These are phyloP conservation scores for Paedocypris sp. DNA, from an alignment of 2,113 vertebrate species.

Conservation along the genomic window DNA sequence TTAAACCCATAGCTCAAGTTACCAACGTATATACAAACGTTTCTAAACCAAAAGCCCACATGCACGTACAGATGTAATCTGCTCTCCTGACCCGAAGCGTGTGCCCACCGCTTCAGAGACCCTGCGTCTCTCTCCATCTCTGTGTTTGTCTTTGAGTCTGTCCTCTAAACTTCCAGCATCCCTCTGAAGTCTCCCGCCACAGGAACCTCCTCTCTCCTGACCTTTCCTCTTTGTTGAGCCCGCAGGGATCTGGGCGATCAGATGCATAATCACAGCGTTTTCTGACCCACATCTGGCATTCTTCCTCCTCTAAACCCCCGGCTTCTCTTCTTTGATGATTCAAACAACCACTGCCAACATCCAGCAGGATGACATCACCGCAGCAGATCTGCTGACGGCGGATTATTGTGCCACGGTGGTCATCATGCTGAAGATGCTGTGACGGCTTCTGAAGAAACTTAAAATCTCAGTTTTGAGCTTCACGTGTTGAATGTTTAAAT, in stretches of 20 bases:
- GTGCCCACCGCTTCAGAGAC: no score
- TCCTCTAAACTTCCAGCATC: conserved; percentile 23
- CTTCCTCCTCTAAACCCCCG: neutral
- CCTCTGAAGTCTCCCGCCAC: conserved; percentile 14
- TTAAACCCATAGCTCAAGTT: no score
- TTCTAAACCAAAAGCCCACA: no score
- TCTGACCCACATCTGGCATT: neutral
- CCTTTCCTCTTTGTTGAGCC: conserved; percentile 9
- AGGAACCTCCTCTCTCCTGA: conserved; percentile 10
- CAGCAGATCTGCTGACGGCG: neutral
- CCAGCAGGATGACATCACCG: conserved; percentile 11
- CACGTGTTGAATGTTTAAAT: no score
- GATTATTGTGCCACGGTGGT: neutral
- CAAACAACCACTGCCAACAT: conserved; percentile 7
- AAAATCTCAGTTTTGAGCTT: no score
- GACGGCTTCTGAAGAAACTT: no score
- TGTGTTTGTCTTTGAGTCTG: conserved; percentile 29
- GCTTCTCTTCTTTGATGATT: neutral
- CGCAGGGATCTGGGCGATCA: conserved; percentile 4
- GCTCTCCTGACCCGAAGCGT: neutral
- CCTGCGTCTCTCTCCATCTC: conserved; percentile 16
- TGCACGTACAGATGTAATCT: no score
- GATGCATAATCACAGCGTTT: conserved; percentile 9
- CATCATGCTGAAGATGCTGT: conserved; percentile 9
- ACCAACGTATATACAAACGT: no score